phyloP scores from a whole-genome alignment of 2,797 vertebrate species.

The Miichthys miiuy region DNA sequence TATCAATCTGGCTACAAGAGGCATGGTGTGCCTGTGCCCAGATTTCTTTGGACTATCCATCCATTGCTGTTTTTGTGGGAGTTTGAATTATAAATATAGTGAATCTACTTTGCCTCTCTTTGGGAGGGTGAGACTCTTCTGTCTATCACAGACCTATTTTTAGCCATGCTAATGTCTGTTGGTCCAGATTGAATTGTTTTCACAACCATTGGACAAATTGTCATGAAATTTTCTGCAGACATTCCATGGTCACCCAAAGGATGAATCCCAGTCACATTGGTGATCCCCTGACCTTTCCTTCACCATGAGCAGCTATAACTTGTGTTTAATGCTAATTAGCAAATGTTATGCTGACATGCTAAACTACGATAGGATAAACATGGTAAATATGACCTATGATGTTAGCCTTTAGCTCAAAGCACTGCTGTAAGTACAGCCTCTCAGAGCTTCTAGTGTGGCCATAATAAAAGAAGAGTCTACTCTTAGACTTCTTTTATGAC shows the following conservation, averaged over 20 bases:
- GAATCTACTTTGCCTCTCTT: background rate
- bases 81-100: constrained; percentile 1
- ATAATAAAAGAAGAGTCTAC: background rate
- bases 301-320: background rate
- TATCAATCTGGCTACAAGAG: background rate
- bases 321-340: background rate
- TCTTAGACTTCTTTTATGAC: background rate
- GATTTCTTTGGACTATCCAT: background rate
- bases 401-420: background rate
- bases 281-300: background rate
- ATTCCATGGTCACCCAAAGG: background rate
- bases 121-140: background rate
- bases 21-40: background rate
- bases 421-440: background rate
- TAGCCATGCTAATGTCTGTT: background rate
- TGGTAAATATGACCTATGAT: background rate
- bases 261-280: background rate
- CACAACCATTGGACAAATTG: background rate
- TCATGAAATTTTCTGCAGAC: background rate
- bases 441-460: background rate
- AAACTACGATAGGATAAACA: background rate
- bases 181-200: background rate
- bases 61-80: background rate
- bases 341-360: too few relatives aligned
- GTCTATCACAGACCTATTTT: constrained; percentile 12